phyloP scores from a whole-genome alignment of 2,113 vertebrate species.

The Elephantulus edwardii region DNA sequence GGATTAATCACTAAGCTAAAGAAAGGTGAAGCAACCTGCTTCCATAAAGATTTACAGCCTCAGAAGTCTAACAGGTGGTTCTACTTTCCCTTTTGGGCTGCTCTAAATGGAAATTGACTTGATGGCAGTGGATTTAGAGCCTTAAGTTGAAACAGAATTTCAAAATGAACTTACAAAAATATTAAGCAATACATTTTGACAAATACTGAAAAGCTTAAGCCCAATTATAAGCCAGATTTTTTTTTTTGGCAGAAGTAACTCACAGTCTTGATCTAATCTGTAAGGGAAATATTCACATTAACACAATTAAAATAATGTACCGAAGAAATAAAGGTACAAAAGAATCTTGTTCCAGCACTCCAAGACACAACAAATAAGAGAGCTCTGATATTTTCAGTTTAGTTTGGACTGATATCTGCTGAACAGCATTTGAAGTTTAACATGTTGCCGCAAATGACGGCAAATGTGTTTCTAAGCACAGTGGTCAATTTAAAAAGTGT shows the following conservation, averaged over 20 bases:
- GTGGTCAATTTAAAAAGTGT: too few species aligned
- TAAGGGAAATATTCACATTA: slow-evolving; percentile 3
- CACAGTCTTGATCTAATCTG: slow-evolving; percentile 29
- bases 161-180: not conserved
- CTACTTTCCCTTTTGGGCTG: too few species aligned
- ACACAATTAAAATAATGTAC: not conserved
- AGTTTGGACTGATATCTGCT: not conserved
- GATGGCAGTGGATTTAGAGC: not conserved
- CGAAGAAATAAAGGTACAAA: slow-evolving; percentile 36
- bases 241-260: not conserved
- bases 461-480: too few species aligned
- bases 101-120: too few species aligned
- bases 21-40: too few species aligned
- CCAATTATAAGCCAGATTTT: slow-evolving; percentile 30
- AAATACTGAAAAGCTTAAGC: slow-evolving; percentile 36
- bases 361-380: slow-evolving; percentile 9
- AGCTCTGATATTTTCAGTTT: slow-evolving; percentile 8
- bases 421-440: not conserved
- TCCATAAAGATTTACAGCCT: too few species aligned
- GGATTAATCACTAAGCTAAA: too few species aligned
- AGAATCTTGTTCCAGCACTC: not conserved
- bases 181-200: slow-evolving; percentile 37
- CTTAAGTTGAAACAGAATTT: not conserved
- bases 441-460: not conserved
- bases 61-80: too few species aligned